Evolutionary conservation across 2,797 vertebrate genomes (phyloP), one percentile per base, ranked within the genome.

Genomic region (Malurus leucopterus): DNA sequence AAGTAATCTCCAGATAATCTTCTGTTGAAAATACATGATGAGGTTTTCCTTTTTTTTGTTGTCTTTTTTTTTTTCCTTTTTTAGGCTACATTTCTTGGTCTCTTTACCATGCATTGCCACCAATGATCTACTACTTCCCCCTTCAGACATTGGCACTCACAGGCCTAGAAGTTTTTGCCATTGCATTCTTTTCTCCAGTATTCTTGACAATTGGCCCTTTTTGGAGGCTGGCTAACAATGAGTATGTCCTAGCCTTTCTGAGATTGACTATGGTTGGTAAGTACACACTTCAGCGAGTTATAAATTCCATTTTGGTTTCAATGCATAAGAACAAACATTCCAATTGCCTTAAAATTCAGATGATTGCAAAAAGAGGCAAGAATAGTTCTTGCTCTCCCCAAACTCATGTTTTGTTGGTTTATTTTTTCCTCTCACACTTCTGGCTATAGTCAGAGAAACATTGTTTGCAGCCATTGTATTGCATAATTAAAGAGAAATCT

Each of bases 71-170:
- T 23, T 16, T 36, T 34, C 26, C 26, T 50, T 50, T 87, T 93
- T 32, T 30, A 97, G 97, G 96, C 15, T 97, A 96, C 29, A 51
- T 97, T 95, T 96, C 96, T 58, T 97, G 95, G 96, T 97, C 97
- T 88, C 96, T 97, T 69, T 97, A 96, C 73, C 96, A 97, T 70
- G 97, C 74, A 3, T 55, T 97, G 61, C 93, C 93, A 53, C 96
- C 96, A 0, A 96, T 97, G 96, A 95, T 97, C 70, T 97, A 96
- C 88, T 97, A 97, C 89, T 97, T 97, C 36, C 97, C 97, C 5
- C 93, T 97, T 88, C 97, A 97, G 93, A 97, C 96, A 7, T 54
- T 97, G 44, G 77, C 91, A 74, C 96, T 97, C 58, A 97, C 96
- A 0, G 97, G 97, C 34, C 27, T 97, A 24, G 97, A 97, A 94